Percentiles rank a stretch among this genome's conserved stretches.
Evolutionary conservation across 2,797 vertebrate species (phyloP).

Genomic region (Harpagifer antarcticus): DNA sequence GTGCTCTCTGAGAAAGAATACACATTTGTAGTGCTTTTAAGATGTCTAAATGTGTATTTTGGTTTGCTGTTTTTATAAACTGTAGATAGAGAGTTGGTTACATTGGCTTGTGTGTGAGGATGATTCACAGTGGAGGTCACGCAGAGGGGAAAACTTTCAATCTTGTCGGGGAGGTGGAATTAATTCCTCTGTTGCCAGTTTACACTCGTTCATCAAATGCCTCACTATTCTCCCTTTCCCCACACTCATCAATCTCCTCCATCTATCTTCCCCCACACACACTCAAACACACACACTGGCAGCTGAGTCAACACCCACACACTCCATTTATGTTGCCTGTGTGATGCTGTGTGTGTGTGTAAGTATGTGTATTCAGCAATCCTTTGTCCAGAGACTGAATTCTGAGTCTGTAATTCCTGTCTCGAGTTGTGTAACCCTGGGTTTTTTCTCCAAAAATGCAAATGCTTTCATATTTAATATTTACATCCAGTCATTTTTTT

Average conservation of each 20-base stretch:
- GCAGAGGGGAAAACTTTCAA: conserved; percentile 78
- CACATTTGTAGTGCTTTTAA: not conserved
- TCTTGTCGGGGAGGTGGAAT: conserved; percentile 82
- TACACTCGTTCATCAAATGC: conserved; percentile 86
- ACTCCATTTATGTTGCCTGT: conserved; percentile 80
- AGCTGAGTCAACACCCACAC: conserved; percentile 87
- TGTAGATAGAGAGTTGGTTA: conserved; percentile 39
- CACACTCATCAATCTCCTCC: conserved; percentile 80
- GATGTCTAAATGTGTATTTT: conserved; percentile 17
- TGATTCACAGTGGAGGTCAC: conserved; percentile 75
- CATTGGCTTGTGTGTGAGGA: conserved; percentile 45
- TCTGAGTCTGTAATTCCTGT: conserved; percentile 38
- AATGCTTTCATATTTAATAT: not conserved
- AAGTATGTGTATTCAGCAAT: conserved; percentile 52
- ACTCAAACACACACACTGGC: conserved; percentile 60
- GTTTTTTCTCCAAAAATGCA: conserved; percentile 16
- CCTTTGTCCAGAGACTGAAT: conserved; percentile 71
- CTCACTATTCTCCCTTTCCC: conserved; percentile 80
- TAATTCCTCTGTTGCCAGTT: conserved; percentile 84
- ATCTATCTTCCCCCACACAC: conserved; percentile 64
- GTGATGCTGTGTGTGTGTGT: conserved; percentile 49
- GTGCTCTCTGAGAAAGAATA: not conserved
- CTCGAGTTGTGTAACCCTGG: not conserved
- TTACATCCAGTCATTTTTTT: not conserved
- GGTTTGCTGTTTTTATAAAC: conserved; percentile 35